These are phyloP conservation scores for Pocota personata DNA, from an alignment of 2,888 invertebrate species.

Conservation along the genomic window DNA sequence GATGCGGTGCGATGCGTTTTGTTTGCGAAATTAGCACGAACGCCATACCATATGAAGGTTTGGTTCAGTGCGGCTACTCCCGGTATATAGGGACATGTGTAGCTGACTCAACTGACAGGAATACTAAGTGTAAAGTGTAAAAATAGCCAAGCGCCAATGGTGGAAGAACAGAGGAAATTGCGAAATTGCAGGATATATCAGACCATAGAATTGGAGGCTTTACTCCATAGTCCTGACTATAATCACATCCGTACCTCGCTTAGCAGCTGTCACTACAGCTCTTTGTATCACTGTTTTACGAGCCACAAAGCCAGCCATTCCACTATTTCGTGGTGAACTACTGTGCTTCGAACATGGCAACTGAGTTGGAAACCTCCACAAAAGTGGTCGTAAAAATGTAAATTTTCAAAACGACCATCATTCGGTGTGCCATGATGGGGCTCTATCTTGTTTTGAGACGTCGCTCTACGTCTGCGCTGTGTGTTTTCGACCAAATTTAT, in stretches of 20 bases:
- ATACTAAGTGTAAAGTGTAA: conserved; percentile 78
- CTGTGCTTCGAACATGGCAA: conserved; percentile 13
- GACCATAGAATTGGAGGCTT: neutral
- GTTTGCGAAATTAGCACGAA: conserved; percentile 66
- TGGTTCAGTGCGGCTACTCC: conserved; percentile 3
- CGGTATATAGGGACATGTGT: conserved; percentile 78
- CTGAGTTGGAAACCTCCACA: conserved; percentile 15
- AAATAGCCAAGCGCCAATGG: conserved; percentile 50
- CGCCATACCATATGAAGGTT: neutral
- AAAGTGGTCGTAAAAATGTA: conserved; percentile 64
- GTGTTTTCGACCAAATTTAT: conserved; percentile 50
- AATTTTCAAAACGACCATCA: conserved; percentile 59
- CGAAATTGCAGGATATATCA: conserved; percentile 30
- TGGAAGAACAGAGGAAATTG: conserved; percentile 15
- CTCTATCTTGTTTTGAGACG: conserved; percentile 21
- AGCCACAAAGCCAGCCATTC: conserved; percentile 6
- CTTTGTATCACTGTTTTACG: conserved; percentile 30
- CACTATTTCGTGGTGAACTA: conserved; percentile 35
- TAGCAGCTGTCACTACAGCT: conserved; percentile 29
- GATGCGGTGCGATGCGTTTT: conserved; percentile 63
- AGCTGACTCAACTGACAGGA: conserved; percentile 79
- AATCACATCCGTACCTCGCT: conserved; percentile 18
- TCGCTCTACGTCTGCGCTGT: neutral
- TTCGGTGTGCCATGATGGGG: conserved; percentile 20
- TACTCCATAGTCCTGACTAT: conserved; percentile 16